These are phyloP conservation scores for Hedychridium roseum DNA, from an alignment of 2,888 invertebrate genomes.

Conservation along the genomic window DNA sequence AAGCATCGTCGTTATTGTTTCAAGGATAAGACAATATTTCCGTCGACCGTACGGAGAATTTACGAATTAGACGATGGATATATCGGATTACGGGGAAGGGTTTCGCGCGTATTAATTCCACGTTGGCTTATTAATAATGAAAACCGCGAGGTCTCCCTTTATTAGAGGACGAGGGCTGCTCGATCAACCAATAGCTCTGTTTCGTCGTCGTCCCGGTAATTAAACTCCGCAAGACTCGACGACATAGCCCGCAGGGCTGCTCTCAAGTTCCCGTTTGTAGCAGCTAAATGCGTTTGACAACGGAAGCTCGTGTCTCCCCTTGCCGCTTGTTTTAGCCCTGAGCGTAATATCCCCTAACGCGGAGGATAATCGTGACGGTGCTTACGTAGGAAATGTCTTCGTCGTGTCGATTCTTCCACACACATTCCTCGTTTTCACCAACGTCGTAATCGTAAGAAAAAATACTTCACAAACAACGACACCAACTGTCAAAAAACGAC, in stretches of 20 bases:
- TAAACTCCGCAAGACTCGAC: slow-evolving; percentile 55
- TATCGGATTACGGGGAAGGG: no score
- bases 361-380: slow-evolving; percentile 24
- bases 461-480: no score
- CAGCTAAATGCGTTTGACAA: slow-evolving; percentile 63
- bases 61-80: no score
- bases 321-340: slow-evolving; percentile 47
- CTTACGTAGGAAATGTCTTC: slow-evolving; percentile 9
- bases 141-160: slow-evolving; percentile 4
- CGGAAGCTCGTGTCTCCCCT: slow-evolving; percentile 55
- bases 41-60: no score
- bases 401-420: no score
- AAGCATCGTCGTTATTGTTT: no score
- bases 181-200: slow-evolving; percentile 11
- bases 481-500: no score
- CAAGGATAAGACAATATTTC: no score
- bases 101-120: no score
- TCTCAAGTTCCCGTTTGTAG: slow-evolving; percentile 60
- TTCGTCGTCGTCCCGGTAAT: slow-evolving; percentile 44
- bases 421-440: no score
- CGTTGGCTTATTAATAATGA: neutral
- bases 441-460: no score
- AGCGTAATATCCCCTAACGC: slow-evolving; percentile 35
- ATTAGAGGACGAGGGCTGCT: slow-evolving; percentile 2
- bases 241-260: slow-evolving; percentile 50